A percentile compares a stretch with the other conserved stretches of the same genome.
Conservation (phyloP, 2,888 invertebrate genomes). For the Crematogaster levior region DNA sequence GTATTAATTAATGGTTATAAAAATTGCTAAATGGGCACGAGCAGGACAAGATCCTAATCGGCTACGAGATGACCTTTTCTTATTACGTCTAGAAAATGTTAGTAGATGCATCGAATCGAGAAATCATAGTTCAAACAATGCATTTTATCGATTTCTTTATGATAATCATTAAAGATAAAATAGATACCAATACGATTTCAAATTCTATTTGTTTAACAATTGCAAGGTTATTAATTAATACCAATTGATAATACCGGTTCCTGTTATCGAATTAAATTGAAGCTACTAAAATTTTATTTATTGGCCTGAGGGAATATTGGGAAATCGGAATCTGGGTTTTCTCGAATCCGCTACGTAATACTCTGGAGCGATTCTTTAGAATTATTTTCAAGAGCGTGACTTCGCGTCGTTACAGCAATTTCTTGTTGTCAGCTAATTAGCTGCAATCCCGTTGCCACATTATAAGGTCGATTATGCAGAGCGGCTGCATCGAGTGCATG, state of each 20-base stretch:
- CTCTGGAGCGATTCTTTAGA: constrained; percentile 1
- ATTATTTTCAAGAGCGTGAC: constrained; percentile 55
- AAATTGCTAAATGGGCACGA: constrained; percentile 55
- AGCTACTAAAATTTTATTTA: background rate
- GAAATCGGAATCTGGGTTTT: constrained; percentile 5
- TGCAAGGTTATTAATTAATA: background rate
- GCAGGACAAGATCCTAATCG: constrained; percentile 46
- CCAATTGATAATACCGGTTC: background rate
- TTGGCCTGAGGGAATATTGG: background rate
- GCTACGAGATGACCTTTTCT: constrained; percentile 64
- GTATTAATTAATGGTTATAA: constrained; percentile 70
- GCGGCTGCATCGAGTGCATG: constrained; percentile 49
- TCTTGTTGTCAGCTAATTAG: constrained; percentile 65
- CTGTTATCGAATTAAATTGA: background rate
- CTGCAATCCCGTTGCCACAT: constrained; percentile 61
- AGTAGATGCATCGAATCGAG: constrained; percentile 12
- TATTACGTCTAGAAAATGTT: constrained; percentile 60
- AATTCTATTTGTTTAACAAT: background rate
- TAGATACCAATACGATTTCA: background rate
- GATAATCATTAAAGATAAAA: too few species aligned
- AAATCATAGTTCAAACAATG: background rate
- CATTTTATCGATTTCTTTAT: background rate
- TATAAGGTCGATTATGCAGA: constrained; percentile 65
- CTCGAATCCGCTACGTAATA: background rate
- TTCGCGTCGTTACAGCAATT: constrained; percentile 37